These are phyloP conservation scores for Pyrrhura leucotis DNA, from an alignment of 2,797 vertebrate species.

Conservation along the genomic window DNA sequence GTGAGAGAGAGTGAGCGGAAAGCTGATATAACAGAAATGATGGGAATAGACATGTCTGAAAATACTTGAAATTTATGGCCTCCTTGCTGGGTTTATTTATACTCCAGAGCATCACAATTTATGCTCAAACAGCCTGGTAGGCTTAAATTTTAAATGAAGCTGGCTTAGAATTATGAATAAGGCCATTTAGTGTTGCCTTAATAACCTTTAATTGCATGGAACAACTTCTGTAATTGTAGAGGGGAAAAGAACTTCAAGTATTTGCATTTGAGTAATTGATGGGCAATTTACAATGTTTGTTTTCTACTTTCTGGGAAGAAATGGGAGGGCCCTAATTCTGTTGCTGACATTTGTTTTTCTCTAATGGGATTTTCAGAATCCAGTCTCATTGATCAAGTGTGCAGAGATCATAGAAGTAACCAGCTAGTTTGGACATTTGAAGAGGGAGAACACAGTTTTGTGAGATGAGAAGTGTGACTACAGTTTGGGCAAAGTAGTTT, in stretches of 20 bases:
- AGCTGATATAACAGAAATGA: conserved; percentile 35
- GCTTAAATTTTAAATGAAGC: conserved; percentile 51
- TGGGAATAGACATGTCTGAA: conserved; percentile 3
- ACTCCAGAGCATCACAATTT: background rate
- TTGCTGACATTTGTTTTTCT: conserved; percentile 26
- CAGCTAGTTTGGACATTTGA: background rate
- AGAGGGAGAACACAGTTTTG: background rate
- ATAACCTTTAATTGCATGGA: conserved; percentile 16
- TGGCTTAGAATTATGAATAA: conserved; percentile 31
- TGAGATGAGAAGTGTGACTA: background rate
- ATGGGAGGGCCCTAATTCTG: background rate
- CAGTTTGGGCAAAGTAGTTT: background rate
- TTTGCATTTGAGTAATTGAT: conserved; percentile 51
- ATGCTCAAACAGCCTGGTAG: background rate
- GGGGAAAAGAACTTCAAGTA: conserved; percentile 17
- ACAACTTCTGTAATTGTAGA: conserved; percentile 38
- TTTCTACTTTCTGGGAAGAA: conserved; percentile 43
- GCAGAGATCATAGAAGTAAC: background rate
- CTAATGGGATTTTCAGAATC: conserved; percentile 9
- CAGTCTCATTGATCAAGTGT: background rate
- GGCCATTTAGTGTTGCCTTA: conserved; percentile 24
- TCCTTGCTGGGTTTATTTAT: background rate
- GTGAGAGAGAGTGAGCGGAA: background rate
- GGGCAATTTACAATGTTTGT: conserved; percentile 44
- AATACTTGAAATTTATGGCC: background rate